Evolutionary conservation across 2,888 invertebrate species (phyloP).

Genomic region (Melanophora roralis): DNA sequence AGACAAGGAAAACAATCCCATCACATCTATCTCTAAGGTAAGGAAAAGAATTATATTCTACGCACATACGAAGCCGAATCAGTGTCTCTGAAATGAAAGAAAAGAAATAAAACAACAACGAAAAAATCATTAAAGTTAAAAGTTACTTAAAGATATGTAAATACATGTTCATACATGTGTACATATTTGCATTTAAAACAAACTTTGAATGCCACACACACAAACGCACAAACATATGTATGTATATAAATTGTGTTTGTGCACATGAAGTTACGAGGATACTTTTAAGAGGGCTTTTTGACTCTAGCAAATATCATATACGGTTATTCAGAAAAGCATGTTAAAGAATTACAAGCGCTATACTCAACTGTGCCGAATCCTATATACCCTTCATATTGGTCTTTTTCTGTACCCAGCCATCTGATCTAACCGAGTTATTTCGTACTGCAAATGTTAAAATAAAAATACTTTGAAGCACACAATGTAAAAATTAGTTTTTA

Average conservation of each 20-base stretch:
- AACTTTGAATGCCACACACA: not conserved
- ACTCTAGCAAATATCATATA: no score
- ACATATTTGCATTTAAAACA: not conserved
- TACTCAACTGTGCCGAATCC: no score
- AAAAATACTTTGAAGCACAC: no score
- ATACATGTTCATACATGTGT: not conserved
- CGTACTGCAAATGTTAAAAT: no score
- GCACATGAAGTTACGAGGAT: not conserved
- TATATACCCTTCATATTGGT: no score
- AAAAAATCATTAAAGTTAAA: slow-evolving; percentile 27
- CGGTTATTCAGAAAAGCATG: no score
- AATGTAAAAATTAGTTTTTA: no score
- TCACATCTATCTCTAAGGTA: slow-evolving; percentile 78
- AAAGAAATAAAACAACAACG: not conserved
- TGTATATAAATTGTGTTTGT: not conserved
- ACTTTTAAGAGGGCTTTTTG: not conserved
- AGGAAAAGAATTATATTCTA: slow-evolving; percentile 41
- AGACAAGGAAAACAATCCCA: slow-evolving; percentile 78
- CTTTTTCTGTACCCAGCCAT: no score
- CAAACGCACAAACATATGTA: not conserved
- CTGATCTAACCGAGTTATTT: no score
- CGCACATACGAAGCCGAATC: not conserved
- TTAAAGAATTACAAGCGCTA: no score
- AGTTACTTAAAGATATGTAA: not conserved
- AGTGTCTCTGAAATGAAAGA: not conserved